Evolutionary conservation across 2,113 vertebrate species (phyloP).

Genomic region (Isurus oxyrinchus): DNA sequence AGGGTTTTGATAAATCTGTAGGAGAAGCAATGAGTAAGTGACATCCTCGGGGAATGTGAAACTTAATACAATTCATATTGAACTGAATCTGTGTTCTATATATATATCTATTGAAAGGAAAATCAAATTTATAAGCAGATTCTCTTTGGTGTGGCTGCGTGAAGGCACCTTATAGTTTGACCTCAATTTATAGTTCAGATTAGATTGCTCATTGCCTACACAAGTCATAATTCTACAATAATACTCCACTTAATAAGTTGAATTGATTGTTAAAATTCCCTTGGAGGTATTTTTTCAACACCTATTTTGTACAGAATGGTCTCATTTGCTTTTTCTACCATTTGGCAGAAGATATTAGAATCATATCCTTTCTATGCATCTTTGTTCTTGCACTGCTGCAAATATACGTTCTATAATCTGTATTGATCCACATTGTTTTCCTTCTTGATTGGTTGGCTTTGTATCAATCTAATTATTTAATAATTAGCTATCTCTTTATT

Average conservation of each 20-base stretch:
- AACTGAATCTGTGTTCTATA: background rate
- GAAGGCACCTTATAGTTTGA: background rate
- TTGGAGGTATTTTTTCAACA: background rate
- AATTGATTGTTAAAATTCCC: background rate
- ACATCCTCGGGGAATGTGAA: background rate
- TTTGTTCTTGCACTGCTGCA: background rate
- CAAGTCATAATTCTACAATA: background rate
- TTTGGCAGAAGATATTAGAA: background rate
- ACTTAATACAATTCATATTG: background rate
- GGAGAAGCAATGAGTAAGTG: background rate
- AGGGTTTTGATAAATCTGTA: background rate
- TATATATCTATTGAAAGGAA: background rate
- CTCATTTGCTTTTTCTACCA: background rate
- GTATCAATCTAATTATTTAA: background rate
- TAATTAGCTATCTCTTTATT: background rate
- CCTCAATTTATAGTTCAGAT: background rate
- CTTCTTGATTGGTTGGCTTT: background rate
- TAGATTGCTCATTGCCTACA: background rate
- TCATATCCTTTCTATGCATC: background rate
- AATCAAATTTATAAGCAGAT: background rate
- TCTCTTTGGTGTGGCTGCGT: background rate
- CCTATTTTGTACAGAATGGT: background rate
- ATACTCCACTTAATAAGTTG: background rate
- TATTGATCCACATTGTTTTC: background rate
- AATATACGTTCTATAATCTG: background rate